Conservation (phyloP, 2,113 vertebrate species). For the Odontesthes bonariensis region DNA sequence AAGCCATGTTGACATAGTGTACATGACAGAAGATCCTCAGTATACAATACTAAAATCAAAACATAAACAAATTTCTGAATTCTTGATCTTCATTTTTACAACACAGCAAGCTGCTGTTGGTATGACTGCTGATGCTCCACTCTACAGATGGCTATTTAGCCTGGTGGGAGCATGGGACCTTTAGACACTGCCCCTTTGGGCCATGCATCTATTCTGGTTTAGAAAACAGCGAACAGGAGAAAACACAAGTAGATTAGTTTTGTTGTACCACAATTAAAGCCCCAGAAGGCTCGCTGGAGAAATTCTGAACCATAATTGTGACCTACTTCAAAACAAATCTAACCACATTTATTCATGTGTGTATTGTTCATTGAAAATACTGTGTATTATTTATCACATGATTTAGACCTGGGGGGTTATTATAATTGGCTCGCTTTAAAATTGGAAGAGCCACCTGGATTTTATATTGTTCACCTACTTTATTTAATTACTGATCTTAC, state of each 20-base stretch:
- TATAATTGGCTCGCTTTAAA: conserved; percentile 3
- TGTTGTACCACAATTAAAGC: conserved; percentile 12
- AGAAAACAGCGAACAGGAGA: conserved; percentile 20
- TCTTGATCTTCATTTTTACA: background rate
- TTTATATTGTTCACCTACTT: conserved; percentile 11
- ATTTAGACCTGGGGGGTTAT: conserved; percentile 5
- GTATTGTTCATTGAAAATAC: background rate
- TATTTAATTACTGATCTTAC: conserved; percentile 72
- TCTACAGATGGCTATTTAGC: conserved; percentile 19
- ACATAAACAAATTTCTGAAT: background rate
- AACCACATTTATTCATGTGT: background rate
- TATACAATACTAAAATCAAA: background rate
- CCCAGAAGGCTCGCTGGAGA: conserved; percentile 12
- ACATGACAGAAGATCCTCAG: background rate
- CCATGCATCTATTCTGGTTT: conserved; percentile 22
- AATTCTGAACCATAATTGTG: conserved; percentile 11
- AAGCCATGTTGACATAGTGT: background rate
- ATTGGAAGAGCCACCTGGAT: background rate
- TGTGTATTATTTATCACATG: background rate
- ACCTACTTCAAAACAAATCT: conserved; percentile 7
- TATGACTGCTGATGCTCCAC: background rate
- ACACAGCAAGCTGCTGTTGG: conserved; percentile 6
- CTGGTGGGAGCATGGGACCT: conserved; percentile 28
- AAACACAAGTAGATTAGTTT: conserved; percentile 18
- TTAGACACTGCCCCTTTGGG: conserved; percentile 17